Base-by-base conservation (phyloP, 2,888 invertebrate species). In the Rosalia funebris region DNA sequence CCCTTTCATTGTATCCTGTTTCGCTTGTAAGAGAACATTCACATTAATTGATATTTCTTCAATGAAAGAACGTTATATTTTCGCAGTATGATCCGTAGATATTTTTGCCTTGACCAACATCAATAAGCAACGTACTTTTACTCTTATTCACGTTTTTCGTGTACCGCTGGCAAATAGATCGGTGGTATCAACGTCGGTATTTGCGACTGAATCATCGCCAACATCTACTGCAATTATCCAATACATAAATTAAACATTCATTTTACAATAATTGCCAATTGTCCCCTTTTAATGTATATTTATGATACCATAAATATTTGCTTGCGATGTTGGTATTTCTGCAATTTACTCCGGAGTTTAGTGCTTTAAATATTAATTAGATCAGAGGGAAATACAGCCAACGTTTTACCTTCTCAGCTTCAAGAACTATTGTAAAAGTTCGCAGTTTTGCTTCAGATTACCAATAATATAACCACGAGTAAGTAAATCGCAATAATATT, bases 101-200 rank as follows among this genome's bases (percentile, higher is more conserved):
- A 56, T 65, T 59, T 60, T 63, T 52, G 41, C 66, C 66, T 66
- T 66, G 66, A 64, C 66, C 66, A 61, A 46, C 45, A 65, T 65
- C 65, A 65, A 57, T 62, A 56, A 25, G 41, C 52, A 19, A 50
- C 17, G 55, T 57, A 61, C 66, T 64, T 64, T 64, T 66, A 66
- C 66, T 64, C 63, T 62, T 57, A 64, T 66, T 64, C 63, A 64
- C 64, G 66, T 57, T 64, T 66, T 66, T 64, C 63, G 62, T 66
- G 62, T 60, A 34, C 25, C 17, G 34, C 52, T 20, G 56, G 32
- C 37, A 53, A 53, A 31, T 34, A 57, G 45, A 52, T 37, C 57
- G 14, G 50, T 50, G 37, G 50, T 39, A 50, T 39, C 25, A 39
- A 36, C 19, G 25, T 12, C 53, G 31, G 31, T 53, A 45, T 34